Conservation (phyloP, 2,888 invertebrate genomes). For the Trichogramma dendrolimi region DNA sequence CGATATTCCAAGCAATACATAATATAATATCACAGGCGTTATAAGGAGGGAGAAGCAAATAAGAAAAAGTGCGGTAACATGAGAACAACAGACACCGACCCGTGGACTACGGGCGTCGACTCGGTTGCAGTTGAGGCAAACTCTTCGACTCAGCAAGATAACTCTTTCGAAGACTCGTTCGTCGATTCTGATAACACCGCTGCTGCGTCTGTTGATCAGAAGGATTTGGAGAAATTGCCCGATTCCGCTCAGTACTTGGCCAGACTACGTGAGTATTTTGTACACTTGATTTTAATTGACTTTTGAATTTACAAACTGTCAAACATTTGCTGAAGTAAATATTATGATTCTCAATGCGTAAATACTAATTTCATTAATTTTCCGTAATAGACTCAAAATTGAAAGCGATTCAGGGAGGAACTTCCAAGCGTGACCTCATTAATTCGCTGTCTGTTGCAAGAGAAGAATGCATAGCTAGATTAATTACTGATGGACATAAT, state of each 20-base stretch:
- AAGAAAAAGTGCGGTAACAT: slow-evolving; percentile 30
- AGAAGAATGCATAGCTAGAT: slow-evolving; percentile 60
- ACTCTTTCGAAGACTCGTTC: slow-evolving; percentile 26
- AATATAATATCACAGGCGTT: too few species aligned
- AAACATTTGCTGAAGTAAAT: too few species aligned
- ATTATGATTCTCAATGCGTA: too few species aligned
- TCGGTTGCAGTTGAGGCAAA: not conserved
- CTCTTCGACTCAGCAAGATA: not conserved
- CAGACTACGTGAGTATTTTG: slow-evolving; percentile 58
- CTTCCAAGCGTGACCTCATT: slow-evolving; percentile 57
- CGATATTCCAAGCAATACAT: too few species aligned
- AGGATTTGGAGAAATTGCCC: slow-evolving; percentile 48
- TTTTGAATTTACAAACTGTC: too few species aligned
- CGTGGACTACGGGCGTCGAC: slow-evolving; percentile 35
- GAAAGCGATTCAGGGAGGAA: slow-evolving; percentile 41
- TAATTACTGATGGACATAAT: slow-evolving; percentile 57
- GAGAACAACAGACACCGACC: slow-evolving; percentile 42
- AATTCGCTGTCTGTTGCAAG: slow-evolving; percentile 58
- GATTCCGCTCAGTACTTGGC: slow-evolving; percentile 67
- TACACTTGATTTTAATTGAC: not conserved
- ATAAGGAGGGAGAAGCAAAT: too few species aligned
- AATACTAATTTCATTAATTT: not conserved
- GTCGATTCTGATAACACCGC: not conserved
- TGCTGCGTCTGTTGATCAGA: slow-evolving; percentile 12
- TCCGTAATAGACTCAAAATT: slow-evolving; percentile 40